Conservation (phyloP, 2,113 vertebrate species). For the Ceyx margarethae region DNA sequence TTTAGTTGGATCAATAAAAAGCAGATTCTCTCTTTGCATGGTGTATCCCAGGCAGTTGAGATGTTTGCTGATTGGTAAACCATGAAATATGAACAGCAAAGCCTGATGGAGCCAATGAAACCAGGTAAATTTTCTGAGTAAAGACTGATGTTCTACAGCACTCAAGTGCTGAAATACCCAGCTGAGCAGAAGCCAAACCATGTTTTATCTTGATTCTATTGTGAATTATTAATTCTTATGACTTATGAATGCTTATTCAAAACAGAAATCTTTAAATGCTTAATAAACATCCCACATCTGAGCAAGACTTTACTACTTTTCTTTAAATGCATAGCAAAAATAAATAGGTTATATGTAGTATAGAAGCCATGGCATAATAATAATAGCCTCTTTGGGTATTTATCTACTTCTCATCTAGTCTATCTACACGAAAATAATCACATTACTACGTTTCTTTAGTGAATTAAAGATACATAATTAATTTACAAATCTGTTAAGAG, state of each 20-base stretch:
- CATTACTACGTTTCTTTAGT: background rate
- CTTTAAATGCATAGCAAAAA: background rate
- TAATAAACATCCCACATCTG: background rate
- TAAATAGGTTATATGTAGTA: background rate
- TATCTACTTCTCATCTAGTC: background rate
- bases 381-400: background rate
- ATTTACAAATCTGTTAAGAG: background rate
- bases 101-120: background rate
- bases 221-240: constrained; percentile 44
- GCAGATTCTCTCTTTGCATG: background rate
- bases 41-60: background rate
- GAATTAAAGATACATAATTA: background rate
- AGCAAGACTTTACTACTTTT: background rate
- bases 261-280: background rate
- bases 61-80: background rate
- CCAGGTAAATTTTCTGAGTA: background rate
- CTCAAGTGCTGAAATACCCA: background rate
- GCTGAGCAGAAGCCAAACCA: background rate
- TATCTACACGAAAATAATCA: background rate
- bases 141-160: background rate
- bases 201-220: background rate
- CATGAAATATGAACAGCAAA: background rate
- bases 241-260: constrained; percentile 8
- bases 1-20: background rate
- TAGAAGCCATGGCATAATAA: background rate